These are phyloP conservation scores for Indri indri DNA, from an alignment of 2,113 vertebrate genomes.

Conservation along the genomic window DNA sequence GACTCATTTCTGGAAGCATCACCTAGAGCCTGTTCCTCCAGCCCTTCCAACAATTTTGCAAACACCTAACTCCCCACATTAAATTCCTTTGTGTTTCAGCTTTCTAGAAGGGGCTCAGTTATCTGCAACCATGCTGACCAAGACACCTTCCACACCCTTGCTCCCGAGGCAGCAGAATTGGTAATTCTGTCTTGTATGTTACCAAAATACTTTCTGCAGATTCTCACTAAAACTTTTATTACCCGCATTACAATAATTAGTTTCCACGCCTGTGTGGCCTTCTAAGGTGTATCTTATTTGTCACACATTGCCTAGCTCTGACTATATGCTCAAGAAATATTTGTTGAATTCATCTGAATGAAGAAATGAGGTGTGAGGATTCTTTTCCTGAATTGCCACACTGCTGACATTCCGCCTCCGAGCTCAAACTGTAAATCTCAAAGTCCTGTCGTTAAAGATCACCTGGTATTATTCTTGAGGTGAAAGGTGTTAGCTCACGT, in stretches of 20 bases:
- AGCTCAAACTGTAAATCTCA: conserved; percentile 62
- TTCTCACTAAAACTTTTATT: conserved; percentile 70
- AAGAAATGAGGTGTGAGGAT: conserved; percentile 75
- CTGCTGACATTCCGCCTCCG: conserved; percentile 32
- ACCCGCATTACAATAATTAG: conserved; percentile 61
- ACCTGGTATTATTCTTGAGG: conserved; percentile 45
- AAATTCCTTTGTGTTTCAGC: background rate
- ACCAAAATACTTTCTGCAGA: conserved; percentile 60
- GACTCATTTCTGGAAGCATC: background rate
- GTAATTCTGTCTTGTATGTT: conserved; percentile 51
- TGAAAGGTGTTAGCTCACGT: conserved; percentile 58
- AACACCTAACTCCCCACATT: background rate
- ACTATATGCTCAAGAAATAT: conserved; percentile 40
- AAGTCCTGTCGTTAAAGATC: conserved; percentile 35
- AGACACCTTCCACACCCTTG: background rate
- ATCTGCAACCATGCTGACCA: conserved; percentile 5
- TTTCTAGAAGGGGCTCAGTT: background rate
- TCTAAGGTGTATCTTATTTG: conserved; percentile 41
- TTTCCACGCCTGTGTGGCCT: conserved; percentile 69
- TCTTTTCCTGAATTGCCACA: conserved; percentile 50
- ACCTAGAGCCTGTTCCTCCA: background rate
- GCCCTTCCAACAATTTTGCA: background rate
- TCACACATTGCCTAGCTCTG: conserved; percentile 49
- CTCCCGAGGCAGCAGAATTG: background rate
- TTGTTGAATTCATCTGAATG: conserved; percentile 72